Percentiles rank a stretch among this genome's conserved stretches.
phyloP scores from a whole-genome alignment of 2,797 vertebrate species.

The Vireo griseus region DNA sequence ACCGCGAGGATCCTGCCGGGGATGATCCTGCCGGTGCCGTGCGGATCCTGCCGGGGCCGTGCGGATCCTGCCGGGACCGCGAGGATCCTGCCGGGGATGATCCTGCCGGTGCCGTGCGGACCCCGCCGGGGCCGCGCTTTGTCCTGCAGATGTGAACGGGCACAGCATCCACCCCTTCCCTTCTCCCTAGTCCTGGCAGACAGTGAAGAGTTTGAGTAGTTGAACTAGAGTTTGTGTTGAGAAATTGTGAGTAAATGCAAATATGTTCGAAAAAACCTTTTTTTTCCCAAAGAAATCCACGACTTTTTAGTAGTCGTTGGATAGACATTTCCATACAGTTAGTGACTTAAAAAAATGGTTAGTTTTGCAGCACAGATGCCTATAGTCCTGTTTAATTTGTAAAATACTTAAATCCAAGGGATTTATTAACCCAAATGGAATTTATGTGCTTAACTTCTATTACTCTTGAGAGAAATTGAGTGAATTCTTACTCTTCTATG shows the following conservation, averaged over 20 bases:
- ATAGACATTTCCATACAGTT: neutral
- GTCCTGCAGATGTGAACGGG: neutral
- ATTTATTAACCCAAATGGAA: slow-evolving; percentile 8
- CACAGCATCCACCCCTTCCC: rapidly evolving
- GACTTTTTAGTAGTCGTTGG: neutral
- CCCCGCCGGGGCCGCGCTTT: too few species aligned
- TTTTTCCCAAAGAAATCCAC: neutral
- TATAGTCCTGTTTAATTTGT: slow-evolving; percentile 4
- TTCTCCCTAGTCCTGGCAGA: neutral
- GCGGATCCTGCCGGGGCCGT: too few species aligned
- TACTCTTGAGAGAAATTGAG: neutral
- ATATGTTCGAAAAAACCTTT: neutral
- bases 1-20: too few species aligned
- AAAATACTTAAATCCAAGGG: neutral
- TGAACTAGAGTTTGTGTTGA: neutral
- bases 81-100: too few species aligned
- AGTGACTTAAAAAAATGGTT: neutral
- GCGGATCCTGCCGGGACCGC: too few species aligned
- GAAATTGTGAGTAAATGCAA: neutral
- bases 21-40: too few species aligned
- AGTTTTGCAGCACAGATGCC: neutral
- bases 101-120: too few species aligned
- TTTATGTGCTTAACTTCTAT: neutral
- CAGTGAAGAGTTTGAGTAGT: neutral
- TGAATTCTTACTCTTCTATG: neutral